Evolutionary conservation across 2,113 vertebrate species (phyloP).

Genomic region (Myiozetetes cayanensis): DNA sequence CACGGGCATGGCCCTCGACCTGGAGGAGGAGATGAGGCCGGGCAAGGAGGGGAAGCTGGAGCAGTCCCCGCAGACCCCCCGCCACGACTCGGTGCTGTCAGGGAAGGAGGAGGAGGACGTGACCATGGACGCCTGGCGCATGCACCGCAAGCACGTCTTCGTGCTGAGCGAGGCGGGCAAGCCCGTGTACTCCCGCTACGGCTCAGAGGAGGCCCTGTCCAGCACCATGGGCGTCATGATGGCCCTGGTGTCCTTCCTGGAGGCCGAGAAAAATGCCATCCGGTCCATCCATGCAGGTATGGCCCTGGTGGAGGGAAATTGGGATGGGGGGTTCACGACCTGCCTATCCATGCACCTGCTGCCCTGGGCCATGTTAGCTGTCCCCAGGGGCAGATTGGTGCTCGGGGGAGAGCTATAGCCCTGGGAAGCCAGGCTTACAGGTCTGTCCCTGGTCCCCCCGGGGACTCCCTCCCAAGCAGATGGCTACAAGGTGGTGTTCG

Average conservation of each 20-base stretch:
- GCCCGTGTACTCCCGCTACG: constrained; percentile 94
- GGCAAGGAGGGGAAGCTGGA: constrained; percentile 70
- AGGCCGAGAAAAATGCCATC: constrained; percentile 91
- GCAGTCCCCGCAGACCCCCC: not conserved
- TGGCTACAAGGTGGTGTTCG: constrained; percentile 94
- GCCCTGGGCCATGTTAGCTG: rapidly evolving
- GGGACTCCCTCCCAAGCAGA: constrained; percentile 73
- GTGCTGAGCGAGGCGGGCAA: constrained; percentile 96
- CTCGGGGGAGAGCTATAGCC: not conserved
- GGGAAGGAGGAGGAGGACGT: constrained; percentile 83
- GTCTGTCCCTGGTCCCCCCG: not conserved
- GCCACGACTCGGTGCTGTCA: constrained; percentile 21
- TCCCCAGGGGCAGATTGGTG: not conserved
- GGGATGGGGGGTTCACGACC: not conserved
- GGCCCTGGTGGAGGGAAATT: rapidly evolving
- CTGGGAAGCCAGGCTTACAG: not conserved
- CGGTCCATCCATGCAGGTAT: constrained; percentile 95
- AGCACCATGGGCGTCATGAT: constrained; percentile 98
- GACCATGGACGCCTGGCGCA: constrained; percentile 86
- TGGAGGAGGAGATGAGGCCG: constrained; percentile 76
- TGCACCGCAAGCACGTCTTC: constrained; percentile 92
- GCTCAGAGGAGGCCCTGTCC: constrained; percentile 94
- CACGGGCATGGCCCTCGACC: constrained; percentile 72
- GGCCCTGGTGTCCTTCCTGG: constrained; percentile 93
- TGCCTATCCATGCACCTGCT: rapidly evolving